phyloP scores from a whole-genome alignment of 2,113 vertebrate genomes.

The Nettapus auritus region DNA sequence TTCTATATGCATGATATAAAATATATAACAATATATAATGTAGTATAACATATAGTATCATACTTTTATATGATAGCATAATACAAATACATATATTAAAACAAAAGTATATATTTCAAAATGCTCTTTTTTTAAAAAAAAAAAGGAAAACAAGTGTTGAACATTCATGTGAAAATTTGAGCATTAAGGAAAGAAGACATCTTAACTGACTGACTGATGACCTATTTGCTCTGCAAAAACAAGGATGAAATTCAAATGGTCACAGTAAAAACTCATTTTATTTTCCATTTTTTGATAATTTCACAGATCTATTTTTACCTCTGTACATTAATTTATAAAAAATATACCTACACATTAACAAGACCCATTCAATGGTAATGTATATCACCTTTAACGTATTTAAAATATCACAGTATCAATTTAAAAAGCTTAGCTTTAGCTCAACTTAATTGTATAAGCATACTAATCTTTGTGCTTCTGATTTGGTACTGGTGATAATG shows the following conservation, averaged over 20 bases:
- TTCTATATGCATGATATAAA: background rate
- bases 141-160: background rate
- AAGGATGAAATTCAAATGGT: background rate
- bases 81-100: background rate
- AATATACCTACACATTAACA: background rate
- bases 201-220: background rate
- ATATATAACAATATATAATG: background rate
- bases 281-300: background rate
- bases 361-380: background rate
- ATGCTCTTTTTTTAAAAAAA: too few relatives aligned
- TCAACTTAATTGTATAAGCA: background rate
- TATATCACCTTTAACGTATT: background rate
- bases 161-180: background rate
- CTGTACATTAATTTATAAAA: background rate
- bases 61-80: background rate
- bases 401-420: background rate
- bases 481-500: background rate
- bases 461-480: background rate
- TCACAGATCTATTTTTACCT: conserved; percentile 4
- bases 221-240: background rate
- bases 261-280: background rate
- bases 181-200: background rate
- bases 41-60: background rate
- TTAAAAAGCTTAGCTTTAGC: background rate
- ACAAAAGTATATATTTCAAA: too few relatives aligned